These are phyloP conservation scores for Myocastor coypus DNA, from an alignment of 2,113 vertebrate genomes.

Conservation along the genomic window DNA sequence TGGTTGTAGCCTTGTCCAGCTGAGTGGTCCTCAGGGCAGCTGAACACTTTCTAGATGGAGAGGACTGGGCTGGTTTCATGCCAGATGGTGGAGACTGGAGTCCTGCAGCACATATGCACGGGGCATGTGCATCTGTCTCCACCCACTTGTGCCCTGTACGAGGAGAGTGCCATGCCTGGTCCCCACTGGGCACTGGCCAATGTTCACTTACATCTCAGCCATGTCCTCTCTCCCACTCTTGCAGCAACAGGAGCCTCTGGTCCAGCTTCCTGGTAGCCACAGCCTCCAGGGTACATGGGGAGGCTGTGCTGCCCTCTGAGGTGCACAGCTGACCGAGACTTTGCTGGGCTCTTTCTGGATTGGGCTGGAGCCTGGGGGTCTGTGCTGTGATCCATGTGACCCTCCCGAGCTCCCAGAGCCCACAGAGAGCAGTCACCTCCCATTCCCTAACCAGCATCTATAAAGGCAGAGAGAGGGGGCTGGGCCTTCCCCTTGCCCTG, in stretches of 20 bases:
- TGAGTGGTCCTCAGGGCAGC: not conserved
- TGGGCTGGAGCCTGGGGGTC: not conserved
- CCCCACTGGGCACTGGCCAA: not conserved
- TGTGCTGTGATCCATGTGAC: not conserved
- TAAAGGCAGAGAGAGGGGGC: not conserved
- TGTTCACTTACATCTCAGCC: not conserved
- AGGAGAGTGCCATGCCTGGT: not conserved
- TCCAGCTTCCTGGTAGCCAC: too few relatives aligned
- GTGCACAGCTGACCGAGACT: not conserved
- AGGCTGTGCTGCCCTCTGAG: not conserved
- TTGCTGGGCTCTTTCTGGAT: not conserved
- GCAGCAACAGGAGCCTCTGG: not conserved
- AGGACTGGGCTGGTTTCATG: not conserved
- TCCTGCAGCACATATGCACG: not conserved
- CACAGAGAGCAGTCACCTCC: not conserved
- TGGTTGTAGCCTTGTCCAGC: not conserved
- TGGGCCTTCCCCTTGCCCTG: not conserved
- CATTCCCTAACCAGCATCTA: not conserved
- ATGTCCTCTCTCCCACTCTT: not conserved
- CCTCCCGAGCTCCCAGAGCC: not conserved
- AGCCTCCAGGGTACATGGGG: not conserved
- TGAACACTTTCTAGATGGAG: not conserved
- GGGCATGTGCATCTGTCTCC: not conserved
- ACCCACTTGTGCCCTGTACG: not conserved
- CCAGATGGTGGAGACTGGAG: not conserved